These are phyloP conservation scores for Rotaria magnacalcarata DNA, from an alignment of 2,888 invertebrate species.

Conservation along the genomic window DNA sequence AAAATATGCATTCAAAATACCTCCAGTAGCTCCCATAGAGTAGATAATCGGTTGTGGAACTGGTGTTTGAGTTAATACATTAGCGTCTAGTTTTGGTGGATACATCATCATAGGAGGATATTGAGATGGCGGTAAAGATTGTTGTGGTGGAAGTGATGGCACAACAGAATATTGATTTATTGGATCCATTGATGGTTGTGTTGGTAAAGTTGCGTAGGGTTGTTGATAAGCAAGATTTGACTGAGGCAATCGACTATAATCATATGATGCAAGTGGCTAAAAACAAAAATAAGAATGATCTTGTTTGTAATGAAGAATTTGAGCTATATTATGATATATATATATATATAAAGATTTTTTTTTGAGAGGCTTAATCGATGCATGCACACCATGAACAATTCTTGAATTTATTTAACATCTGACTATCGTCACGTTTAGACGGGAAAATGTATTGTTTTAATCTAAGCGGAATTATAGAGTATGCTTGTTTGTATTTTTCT, in stretches of 20 bases:
- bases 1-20: not conserved
- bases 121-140: not conserved
- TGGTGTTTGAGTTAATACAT: not conserved
- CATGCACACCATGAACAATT: too few relatives aligned
- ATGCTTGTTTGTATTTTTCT: too few relatives aligned
- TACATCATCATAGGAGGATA: not conserved
- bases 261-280: not conserved
- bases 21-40: not conserved
- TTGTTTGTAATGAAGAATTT: not conserved
- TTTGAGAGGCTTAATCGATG: not conserved
- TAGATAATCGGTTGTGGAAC: not conserved
- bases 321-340: not conserved
- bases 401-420: too few relatives aligned
- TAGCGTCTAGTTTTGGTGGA: not conserved
- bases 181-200: not conserved
- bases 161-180: not conserved
- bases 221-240: not conserved
- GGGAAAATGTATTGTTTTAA: too few relatives aligned
- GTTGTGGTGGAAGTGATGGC: not conserved
- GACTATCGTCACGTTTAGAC: too few relatives aligned
- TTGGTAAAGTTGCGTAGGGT: not conserved
- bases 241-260: not conserved
- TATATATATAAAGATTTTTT: not conserved
- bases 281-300: not conserved
- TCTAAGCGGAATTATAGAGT: too few relatives aligned